These are phyloP conservation scores for Drosophila yooni DNA, from an alignment of 2,888 invertebrate species.

Conservation along the genomic window DNA sequence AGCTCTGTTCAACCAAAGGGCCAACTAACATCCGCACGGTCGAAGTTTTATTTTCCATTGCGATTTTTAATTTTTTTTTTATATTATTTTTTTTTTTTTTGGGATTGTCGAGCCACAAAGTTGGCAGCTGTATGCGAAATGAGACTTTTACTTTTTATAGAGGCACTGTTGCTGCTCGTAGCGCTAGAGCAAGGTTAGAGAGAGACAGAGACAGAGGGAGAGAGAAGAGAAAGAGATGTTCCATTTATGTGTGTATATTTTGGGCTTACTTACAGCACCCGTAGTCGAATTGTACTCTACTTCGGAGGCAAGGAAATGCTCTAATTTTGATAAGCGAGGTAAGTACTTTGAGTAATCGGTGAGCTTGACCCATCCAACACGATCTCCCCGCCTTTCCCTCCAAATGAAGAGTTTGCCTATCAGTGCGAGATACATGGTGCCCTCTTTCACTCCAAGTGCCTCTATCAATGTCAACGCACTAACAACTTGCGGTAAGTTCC, in stretches of 20 bases:
- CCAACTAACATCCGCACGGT: constrained; percentile 17
- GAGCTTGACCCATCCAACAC: neutral
- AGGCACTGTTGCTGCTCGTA: constrained; percentile 23
- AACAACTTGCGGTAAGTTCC: neutral
- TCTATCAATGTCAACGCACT: neutral
- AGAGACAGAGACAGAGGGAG: too few relatives aligned
- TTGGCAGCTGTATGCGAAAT: constrained; percentile 40
- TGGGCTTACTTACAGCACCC: constrained; percentile 18
- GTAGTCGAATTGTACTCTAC: neutral
- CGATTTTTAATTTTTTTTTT: neutral
- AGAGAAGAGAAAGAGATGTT: neutral
- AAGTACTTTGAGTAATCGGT: constrained; percentile 5
- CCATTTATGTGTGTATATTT: neutral
- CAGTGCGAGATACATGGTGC: neutral
- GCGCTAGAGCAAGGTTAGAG: constrained; percentile 1
- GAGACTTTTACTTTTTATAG: constrained; percentile 64
- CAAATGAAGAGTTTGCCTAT: neutral
- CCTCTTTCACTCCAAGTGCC: neutral
- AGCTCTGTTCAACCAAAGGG: constrained; percentile 4
- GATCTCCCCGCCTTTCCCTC: neutral
- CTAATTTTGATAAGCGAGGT: constrained; percentile 8
- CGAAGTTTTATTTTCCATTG: neutral
- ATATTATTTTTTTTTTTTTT: neutral
- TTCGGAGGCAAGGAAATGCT: constrained; percentile 31
- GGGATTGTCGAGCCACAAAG: constrained; percentile 12